phyloP scores from a whole-genome alignment of 2,888 invertebrate species.

The Trissoscelio sp. region DNA sequence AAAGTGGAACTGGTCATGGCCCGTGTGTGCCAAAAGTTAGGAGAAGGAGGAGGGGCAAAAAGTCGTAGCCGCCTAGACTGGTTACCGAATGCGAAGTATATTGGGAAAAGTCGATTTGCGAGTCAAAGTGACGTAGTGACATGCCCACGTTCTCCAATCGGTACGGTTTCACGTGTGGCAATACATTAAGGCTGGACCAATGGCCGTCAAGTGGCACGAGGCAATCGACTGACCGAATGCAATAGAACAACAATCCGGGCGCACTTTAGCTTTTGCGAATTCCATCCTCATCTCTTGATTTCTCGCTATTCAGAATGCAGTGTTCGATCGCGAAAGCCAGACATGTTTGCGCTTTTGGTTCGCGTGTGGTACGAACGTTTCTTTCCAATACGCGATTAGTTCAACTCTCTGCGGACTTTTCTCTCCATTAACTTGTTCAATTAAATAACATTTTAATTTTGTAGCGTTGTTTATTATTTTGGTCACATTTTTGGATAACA shows the following conservation, averaged over 20 bases:
- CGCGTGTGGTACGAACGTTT: constrained; percentile 77
- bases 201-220: constrained; percentile 82
- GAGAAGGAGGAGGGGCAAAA: constrained; percentile 31
- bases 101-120: constrained; percentile 69
- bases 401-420: constrained; percentile 7
- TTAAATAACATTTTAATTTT: not conserved
- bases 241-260: constrained; percentile 76
- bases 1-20: too few species aligned
- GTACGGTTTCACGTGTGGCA: constrained; percentile 67
- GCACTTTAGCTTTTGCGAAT: constrained; percentile 74
- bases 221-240: constrained; percentile 81
- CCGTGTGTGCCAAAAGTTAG: constrained; percentile 6
- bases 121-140: constrained; percentile 64
- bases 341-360: constrained; percentile 77
- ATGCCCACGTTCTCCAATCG: constrained; percentile 65
- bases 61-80: constrained; percentile 30
- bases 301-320: constrained; percentile 73
- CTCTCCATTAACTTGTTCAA: not conserved
- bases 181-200: constrained; percentile 77
- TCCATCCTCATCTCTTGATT: constrained; percentile 76
- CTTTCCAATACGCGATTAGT: constrained; percentile 35
- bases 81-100: constrained; percentile 53
- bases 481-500: too few species aligned
- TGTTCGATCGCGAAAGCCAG: constrained; percentile 74
- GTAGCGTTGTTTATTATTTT: not conserved